Evolutionary conservation across 2,797 vertebrate species (phyloP).

Genomic region (Falco rusticolus): DNA sequence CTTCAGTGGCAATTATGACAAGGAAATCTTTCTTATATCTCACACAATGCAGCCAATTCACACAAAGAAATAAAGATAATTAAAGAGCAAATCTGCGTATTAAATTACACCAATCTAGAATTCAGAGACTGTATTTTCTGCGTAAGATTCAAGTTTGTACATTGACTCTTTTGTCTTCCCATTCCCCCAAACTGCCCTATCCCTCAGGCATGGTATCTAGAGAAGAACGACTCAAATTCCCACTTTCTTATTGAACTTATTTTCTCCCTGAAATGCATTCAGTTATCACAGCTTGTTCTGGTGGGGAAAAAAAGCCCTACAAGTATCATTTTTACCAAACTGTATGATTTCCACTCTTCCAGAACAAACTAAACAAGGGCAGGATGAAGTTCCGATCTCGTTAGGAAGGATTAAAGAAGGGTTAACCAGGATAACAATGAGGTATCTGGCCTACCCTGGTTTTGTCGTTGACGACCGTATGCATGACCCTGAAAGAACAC

Average conservation of each 20-base stretch:
- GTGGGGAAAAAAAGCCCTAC: accelerated
- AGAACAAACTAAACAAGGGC: not conserved
- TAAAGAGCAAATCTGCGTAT: not conserved
- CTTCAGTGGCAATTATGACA: not conserved
- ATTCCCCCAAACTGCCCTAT: not conserved
- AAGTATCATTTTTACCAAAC: not conserved
- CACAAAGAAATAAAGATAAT: not conserved
- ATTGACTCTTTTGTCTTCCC: not conserved
- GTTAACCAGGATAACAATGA: not conserved
- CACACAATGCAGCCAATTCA: not conserved
- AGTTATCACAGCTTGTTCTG: not conserved
- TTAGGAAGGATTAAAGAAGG: not conserved
- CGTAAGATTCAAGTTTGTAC: not conserved
- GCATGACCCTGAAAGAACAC: not conserved
- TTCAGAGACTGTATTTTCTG: not conserved
- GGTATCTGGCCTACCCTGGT: not conserved
- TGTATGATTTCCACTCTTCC: not conserved
- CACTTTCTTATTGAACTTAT: not conserved
- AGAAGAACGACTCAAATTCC: not conserved
- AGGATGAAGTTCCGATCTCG: not conserved
- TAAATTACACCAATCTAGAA: not conserved
- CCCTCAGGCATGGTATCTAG: not conserved
- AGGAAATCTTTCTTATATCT: not conserved
- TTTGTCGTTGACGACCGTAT: not conserved
- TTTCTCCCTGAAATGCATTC: not conserved